Evolutionary conservation across 2,797 vertebrate species (phyloP).

Genomic region (Hipposideros larvatus): DNA sequence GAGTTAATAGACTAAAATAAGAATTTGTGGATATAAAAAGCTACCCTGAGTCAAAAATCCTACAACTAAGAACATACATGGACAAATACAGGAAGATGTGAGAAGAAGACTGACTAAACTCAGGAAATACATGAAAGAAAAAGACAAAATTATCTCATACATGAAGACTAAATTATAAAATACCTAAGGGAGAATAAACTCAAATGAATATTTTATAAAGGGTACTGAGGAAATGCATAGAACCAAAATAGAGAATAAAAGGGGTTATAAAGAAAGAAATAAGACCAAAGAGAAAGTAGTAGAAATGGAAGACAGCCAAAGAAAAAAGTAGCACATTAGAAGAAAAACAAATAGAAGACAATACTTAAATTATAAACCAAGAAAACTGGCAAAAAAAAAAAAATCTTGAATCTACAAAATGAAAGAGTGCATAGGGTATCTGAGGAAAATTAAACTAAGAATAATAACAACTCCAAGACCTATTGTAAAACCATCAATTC

Average conservation of each 20-base stretch:
- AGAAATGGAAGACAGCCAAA: constrained; percentile 5
- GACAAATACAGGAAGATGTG: neutral
- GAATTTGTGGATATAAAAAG: constrained; percentile 14
- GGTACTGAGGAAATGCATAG: neutral
- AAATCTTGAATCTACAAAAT: neutral
- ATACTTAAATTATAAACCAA: constrained; percentile 34
- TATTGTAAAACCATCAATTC: neutral
- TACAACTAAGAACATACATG: neutral
- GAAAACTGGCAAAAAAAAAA: neutral
- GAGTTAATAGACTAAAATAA: constrained; percentile 18
- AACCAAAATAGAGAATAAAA: neutral
- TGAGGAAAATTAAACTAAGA: constrained; percentile 28
- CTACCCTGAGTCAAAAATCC: neutral
- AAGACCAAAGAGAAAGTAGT: constrained; percentile 43
- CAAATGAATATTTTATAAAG: neutral
- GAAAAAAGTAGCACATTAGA: neutral
- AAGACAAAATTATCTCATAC: neutral
- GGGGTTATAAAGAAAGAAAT: neutral
- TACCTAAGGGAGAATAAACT: neutral
- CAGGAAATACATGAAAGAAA: neutral
- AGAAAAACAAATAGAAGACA: neutral
- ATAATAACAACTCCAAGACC: constrained; percentile 33
- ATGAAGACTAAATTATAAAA: constrained; percentile 53
- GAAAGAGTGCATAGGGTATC: neutral
- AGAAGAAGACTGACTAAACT: neutral